Evolutionary conservation across 2,113 vertebrate genomes (phyloP), one percentile per base, ranked within the genome.

Genomic region (Brienomyrus longianalis): DNA sequence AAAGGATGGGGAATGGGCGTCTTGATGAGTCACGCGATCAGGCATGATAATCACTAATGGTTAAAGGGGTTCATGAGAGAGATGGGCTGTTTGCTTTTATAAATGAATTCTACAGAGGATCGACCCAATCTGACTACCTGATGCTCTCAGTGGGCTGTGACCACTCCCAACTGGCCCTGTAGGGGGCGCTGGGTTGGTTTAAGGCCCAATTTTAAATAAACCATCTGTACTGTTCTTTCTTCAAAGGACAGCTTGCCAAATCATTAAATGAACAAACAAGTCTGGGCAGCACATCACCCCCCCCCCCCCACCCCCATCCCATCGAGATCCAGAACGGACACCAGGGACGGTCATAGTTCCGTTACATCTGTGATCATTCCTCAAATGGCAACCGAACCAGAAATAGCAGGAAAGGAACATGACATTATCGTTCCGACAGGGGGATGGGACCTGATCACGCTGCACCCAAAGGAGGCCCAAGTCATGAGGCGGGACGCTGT

Each of bases 1-100:
- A 86, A 92, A 88, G 89, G 85, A 74, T 84, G 88, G 7, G 45
- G 19, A 84, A 52, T 17, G n/a, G 50, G 84, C 0, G 47, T 80
- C 17, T 39, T 23, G 43, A 23, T 70, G 51, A 84, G 80, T 66
- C 90, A 90, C 45, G n/a, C 45, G 5, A 27, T 88, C 54, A 35
- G 83, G 31, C 21, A 66, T 15, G 0, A 9, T 43, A 70, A 66
- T 83, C 15, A 13, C 27, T 15, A 35, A 43, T 27, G 21, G 48
- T 74, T 88, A 19, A 51, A 43, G 85, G 39, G 45, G 43, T 45
- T 45, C 11, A 74, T 31, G 31, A 31, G 48, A 48, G 35, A 35
- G 13, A 83, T 52, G 43, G 31, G n/a, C 27, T 77, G 66, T 77
- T 80, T 88, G 45, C 88, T 88, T 27, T 51, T 9, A 45, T 51